phyloP scores from a whole-genome alignment of 2,113 vertebrate species.

The Choloepus hoffmanni region DNA sequence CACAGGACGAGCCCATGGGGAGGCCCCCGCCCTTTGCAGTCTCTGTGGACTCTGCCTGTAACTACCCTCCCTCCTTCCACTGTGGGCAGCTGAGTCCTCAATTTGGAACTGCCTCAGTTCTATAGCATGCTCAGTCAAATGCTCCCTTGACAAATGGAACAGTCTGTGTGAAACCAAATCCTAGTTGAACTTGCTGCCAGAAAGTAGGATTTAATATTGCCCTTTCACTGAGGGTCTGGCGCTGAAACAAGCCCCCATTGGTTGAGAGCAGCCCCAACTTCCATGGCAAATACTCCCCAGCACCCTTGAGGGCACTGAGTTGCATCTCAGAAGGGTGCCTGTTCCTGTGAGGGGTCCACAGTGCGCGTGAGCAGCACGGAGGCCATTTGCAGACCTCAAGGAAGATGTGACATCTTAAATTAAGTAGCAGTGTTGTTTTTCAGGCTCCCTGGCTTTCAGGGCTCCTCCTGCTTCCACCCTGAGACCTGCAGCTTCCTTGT shows the following conservation, averaged over 20 bases:
- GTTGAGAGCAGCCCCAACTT: not conserved
- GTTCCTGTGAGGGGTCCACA: not conserved
- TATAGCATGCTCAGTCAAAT: not conserved
- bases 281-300: not conserved
- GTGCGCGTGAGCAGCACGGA: accelerated
- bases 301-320: accelerated
- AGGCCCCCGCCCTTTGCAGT: not conserved
- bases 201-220: not conserved
- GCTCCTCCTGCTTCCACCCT: not conserved
- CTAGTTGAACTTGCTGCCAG: constrained; percentile 5
- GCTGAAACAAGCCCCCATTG: not conserved
- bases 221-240: not conserved
- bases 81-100: not conserved
- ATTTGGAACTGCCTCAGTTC: not conserved
- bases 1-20: accelerated
- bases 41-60: not conserved
- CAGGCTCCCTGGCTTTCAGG: not conserved
- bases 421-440: not conserved
- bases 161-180: constrained; percentile 33
- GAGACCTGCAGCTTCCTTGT: not conserved
- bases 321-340: not conserved
- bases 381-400: not conserved
- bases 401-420: not conserved
- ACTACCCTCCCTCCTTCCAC: too few relatives aligned
- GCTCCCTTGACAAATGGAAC: not conserved